These are phyloP conservation scores for Clarias magur DNA, from an alignment of 2,113 vertebrate genomes.

Conservation along the genomic window DNA sequence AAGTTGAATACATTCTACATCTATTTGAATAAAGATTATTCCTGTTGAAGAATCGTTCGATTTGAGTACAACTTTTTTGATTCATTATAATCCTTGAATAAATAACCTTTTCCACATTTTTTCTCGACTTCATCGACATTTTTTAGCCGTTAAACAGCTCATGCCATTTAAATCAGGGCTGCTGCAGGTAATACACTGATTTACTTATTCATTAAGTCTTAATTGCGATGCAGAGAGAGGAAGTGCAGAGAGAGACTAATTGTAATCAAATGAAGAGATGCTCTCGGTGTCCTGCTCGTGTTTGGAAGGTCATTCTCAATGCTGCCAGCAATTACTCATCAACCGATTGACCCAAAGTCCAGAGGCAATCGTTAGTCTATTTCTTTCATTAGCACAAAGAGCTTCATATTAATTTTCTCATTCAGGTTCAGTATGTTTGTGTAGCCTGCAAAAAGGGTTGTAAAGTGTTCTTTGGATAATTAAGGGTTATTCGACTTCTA, in stretches of 20 bases:
- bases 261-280: constrained; percentile 41
- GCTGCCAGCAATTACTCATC: constrained; percentile 47
- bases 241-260: constrained; percentile 53
- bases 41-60: background rate
- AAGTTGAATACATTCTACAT: background rate
- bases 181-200: background rate
- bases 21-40: background rate
- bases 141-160: background rate
- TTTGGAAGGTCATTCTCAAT: constrained; percentile 41
- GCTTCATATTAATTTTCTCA: background rate
- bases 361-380: constrained; percentile 57
- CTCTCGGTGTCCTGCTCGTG: constrained; percentile 11
- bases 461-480: background rate
- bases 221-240: constrained; percentile 52
- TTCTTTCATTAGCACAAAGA: constrained; percentile 11
- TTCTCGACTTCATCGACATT: background rate
- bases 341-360: constrained; percentile 56
- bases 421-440: background rate
- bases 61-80: background rate
- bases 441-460: background rate
- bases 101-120: no score
- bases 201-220: constrained; percentile 30
- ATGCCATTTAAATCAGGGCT: background rate
- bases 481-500: background rate
- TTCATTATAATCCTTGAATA: background rate